Percentiles rank a stretch among this genome's conserved stretches.
phyloP scores from a whole-genome alignment of 35 echinoderm and acorn worm species.

The Ophioderma brevispina region DNA sequence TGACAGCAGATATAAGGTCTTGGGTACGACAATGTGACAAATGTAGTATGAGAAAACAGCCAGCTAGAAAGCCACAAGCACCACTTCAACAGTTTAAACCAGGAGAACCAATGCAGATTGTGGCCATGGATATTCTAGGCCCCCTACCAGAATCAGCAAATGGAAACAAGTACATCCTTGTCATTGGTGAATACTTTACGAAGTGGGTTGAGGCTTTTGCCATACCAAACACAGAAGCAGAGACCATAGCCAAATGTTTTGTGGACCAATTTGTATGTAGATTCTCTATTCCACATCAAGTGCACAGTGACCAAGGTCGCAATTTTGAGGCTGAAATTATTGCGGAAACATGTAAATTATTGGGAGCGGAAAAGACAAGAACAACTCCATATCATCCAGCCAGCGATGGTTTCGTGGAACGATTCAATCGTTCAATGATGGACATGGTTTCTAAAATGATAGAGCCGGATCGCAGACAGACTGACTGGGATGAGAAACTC shows the following conservation, averaged over 20 bases:
- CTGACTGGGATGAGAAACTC: constrained; percentile 36
- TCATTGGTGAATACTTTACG: constrained; percentile 32
- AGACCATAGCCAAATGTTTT: constrained; percentile 13
- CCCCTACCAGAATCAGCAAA: constrained; percentile 2
- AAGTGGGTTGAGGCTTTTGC: constrained; percentile 34
- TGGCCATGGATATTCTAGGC: constrained; percentile 21
- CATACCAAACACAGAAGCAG: not conserved
- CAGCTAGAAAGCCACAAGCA: not conserved
- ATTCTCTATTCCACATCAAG: constrained; percentile 18
- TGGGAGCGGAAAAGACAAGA: constrained; percentile 31
- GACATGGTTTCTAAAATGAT: constrained; percentile 26
- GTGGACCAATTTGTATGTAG: constrained; percentile 25
- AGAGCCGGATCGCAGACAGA: not conserved
- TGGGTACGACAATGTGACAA: constrained; percentile 15
- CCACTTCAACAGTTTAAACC: constrained; percentile 7
- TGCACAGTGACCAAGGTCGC: constrained; percentile 57
- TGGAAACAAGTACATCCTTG: constrained; percentile 29
- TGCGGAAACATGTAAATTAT: constrained; percentile 50
- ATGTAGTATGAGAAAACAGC: not conserved
- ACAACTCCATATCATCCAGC: constrained; percentile 39
- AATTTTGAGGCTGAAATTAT: constrained; percentile 56
- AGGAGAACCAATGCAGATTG: constrained; percentile 30
- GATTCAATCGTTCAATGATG: constrained; percentile 26
- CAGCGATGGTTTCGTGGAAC: not conserved
- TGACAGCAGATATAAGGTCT: constrained; percentile 18